These are phyloP conservation scores for Augochlorella aurata DNA, from an alignment of 2,888 invertebrate species.

Conservation along the genomic window DNA sequence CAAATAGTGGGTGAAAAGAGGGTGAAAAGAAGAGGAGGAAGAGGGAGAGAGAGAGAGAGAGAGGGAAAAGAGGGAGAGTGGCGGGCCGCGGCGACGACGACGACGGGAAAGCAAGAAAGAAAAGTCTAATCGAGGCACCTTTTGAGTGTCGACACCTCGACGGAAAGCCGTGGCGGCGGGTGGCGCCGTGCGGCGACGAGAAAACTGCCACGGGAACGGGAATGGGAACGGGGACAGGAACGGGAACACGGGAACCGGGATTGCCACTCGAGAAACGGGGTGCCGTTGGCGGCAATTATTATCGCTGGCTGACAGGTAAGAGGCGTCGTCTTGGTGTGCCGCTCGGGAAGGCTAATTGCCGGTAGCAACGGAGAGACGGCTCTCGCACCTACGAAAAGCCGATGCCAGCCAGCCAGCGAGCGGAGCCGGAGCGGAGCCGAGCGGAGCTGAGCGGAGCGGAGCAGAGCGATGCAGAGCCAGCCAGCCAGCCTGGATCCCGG, in stretches of 20 bases:
- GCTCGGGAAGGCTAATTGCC: slow-evolving; percentile 56
- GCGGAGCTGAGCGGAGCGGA: background rate
- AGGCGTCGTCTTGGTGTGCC: slow-evolving; percentile 50
- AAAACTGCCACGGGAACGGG: slow-evolving; percentile 9
- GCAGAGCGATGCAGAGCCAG: background rate
- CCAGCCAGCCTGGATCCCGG: slow-evolving; percentile 18
- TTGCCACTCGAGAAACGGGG: slow-evolving; percentile 51
- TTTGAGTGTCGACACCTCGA: slow-evolving; percentile 46
- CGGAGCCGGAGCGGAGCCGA: background rate
- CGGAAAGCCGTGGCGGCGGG: slow-evolving; percentile 8
- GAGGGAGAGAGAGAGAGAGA: too few species aligned
- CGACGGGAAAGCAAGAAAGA: slow-evolving; percentile 22
- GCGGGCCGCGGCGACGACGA: background rate
- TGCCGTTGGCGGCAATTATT: slow-evolving; percentile 56
- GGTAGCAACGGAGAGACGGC: slow-evolving; percentile 31
- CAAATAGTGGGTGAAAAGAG: background rate
- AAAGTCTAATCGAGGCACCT: slow-evolving; percentile 40
- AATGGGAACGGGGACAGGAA: slow-evolving; percentile 20
- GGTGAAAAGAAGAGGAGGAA: background rate
- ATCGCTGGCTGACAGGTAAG: slow-evolving; percentile 55
- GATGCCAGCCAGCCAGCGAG: background rate
- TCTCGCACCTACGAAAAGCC: slow-evolving; percentile 43
- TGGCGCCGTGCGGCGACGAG: background rate
- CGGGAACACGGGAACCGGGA: slow-evolving; percentile 43
- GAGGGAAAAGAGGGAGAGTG: background rate